phyloP scores from a whole-genome alignment of 1,140 invertebrate species.

The Cydia splendana region DNA sequence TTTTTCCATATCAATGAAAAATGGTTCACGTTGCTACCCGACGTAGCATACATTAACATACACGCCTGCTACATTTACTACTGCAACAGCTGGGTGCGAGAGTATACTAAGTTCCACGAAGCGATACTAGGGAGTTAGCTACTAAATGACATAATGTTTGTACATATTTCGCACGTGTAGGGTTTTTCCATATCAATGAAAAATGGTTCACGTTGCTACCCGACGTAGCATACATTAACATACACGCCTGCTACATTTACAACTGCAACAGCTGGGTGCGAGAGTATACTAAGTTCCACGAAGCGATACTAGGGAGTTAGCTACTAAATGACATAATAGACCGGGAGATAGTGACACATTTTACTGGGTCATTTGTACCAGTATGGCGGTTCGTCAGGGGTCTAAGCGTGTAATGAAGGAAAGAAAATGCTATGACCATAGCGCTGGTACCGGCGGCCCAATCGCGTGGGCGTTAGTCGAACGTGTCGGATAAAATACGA shows the following conservation, averaged over 20 bases:
- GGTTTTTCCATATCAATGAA: slow-evolving; percentile 72
- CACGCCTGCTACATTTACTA: slow-evolving; percentile 96
- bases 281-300: slow-evolving; percentile 99
- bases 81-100: slow-evolving; percentile 98
- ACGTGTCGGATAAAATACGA: too few species aligned
- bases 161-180: not conserved
- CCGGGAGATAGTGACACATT: too few species aligned
- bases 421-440: too few species aligned
- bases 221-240: slow-evolving; percentile 89
- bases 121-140: slow-evolving; percentile 89
- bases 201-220: slow-evolving; percentile 99
- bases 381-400: too few species aligned
- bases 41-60: slow-evolving; percentile 85
- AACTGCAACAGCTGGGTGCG: slow-evolving; percentile 99
- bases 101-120: slow-evolving; percentile 98
- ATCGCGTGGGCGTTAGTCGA: too few species aligned
- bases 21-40: slow-evolving; percentile 98
- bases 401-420: too few species aligned
- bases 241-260: slow-evolving; percentile 94
- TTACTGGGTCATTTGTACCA: too few species aligned
- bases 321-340: too few species aligned
- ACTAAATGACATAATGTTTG: not conserved
- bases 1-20: slow-evolving; percentile 81
- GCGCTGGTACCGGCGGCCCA: too few species aligned
- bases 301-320: slow-evolving; percentile 94